Conservation (phyloP, 2,888 invertebrate species). For the Cantharis rustica region DNA sequence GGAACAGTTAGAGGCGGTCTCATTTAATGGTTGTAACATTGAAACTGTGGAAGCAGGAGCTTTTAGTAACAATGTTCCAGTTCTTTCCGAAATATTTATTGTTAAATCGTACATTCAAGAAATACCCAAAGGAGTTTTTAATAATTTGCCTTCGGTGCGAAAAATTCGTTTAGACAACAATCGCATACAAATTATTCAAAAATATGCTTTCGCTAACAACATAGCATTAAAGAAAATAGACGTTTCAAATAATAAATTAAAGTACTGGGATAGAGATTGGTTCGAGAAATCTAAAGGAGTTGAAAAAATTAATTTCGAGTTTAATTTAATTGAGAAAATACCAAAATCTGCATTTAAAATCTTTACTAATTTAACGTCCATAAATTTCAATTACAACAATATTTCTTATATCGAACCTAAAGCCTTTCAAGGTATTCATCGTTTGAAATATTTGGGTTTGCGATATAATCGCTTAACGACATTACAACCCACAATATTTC, state of each 20-base stretch:
- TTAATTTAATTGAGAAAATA: conserved; percentile 35
- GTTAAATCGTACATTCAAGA: conserved; percentile 16
- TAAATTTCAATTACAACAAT: conserved; percentile 40
- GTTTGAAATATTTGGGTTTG: conserved; percentile 38
- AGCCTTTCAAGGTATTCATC: conserved; percentile 37
- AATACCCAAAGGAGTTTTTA: conserved; percentile 30
- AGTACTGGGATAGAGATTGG: conserved; percentile 39
- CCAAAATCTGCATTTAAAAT: conserved; percentile 34
- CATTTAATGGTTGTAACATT: conserved; percentile 28
- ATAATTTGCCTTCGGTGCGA: conserved; percentile 28
- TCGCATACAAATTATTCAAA: conserved; percentile 33
- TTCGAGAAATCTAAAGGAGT: conserved; percentile 35
- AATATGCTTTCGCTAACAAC: conserved; percentile 35
- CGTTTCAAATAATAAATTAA: conserved; percentile 32
- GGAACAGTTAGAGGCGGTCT: conserved; percentile 29
- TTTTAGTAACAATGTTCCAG: conserved; percentile 28
- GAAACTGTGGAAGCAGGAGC: conserved; percentile 26
- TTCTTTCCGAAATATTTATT: conserved; percentile 20
- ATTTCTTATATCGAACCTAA: conserved; percentile 34
- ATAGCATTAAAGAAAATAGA: conserved; percentile 28
- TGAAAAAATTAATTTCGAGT: conserved; percentile 36
- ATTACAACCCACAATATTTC: conserved; percentile 36
- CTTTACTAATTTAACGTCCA: conserved; percentile 31
- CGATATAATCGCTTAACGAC: conserved; percentile 36
- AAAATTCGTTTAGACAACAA: conserved; percentile 35